Evolutionary conservation across 2,888 invertebrate genomes (phyloP).

Genomic region (Amphipyra berbera): DNA sequence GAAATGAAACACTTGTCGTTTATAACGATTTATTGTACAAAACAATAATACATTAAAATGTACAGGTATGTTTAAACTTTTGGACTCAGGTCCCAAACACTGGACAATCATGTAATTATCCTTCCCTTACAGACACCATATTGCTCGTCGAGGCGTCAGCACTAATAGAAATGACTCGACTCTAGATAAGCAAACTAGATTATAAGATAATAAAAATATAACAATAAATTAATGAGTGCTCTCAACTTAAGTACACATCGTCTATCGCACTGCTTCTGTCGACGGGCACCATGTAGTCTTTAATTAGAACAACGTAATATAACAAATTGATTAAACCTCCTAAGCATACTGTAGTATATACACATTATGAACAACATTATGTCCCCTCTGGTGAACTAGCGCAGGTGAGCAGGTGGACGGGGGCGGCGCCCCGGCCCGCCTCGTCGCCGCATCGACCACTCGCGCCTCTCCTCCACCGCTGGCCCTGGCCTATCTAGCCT

Average conservation of each 20-base stretch:
- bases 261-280: conserved; percentile 88
- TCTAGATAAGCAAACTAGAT: conserved; percentile 89
- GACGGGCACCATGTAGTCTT: conserved; percentile 90
- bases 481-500: conserved; percentile 56
- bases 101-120: conserved; percentile 87
- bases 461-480: conserved; percentile 58
- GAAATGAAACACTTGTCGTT: conserved; percentile 82
- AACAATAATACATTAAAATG: conserved; percentile 91
- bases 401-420: conserved; percentile 72
- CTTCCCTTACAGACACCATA: conserved; percentile 89
- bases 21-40: conserved; percentile 91
- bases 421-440: conserved; percentile 61
- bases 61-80: conserved; percentile 90
- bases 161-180: conserved; percentile 88
- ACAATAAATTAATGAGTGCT: conserved; percentile 89
- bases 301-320: conserved; percentile 88
- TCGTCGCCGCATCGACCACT: conserved; percentile 61
- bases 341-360: conserved; percentile 89
- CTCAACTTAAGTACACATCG: conserved; percentile 89
- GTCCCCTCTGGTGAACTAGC: conserved; percentile 84
- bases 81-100: conserved; percentile 89
- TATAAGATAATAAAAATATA: conserved; percentile 87
- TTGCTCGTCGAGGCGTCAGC: conserved; percentile 90
- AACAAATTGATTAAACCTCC: conserved; percentile 89
- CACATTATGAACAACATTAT: conserved; percentile 87